These are phyloP conservation scores for Philaenus spumarius DNA, from an alignment of 1,140 invertebrate genomes.

Conservation along the genomic window DNA sequence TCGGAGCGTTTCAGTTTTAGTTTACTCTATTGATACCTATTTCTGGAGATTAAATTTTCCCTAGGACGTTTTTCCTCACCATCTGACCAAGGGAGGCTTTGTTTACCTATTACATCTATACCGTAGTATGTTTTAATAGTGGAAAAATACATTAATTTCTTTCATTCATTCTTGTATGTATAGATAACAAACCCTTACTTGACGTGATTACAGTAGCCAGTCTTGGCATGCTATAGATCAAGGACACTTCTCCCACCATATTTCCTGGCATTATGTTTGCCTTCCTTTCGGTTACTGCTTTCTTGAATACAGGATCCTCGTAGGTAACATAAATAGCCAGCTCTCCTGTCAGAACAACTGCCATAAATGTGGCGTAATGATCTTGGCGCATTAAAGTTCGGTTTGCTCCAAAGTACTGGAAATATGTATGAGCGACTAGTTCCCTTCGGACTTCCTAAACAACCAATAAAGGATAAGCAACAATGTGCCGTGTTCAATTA, in stretches of 20 bases:
- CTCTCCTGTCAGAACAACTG: constrained; percentile 52
- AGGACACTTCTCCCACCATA: constrained; percentile 55
- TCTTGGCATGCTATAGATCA: constrained; percentile 50
- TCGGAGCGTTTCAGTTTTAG: too few species aligned
- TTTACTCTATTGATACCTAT: too few species aligned
- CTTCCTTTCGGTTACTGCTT: neutral
- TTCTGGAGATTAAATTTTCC: too few species aligned
- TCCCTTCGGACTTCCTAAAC: constrained; percentile 45
- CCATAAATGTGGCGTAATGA: constrained; percentile 47
- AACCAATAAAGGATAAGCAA: too few species aligned
- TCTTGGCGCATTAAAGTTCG: constrained; percentile 49
- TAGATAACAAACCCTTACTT: too few species aligned
- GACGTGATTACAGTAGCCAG: constrained; percentile 47
- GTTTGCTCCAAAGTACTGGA: constrained; percentile 47
- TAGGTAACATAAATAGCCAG: constrained; percentile 38
- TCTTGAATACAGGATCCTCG: constrained; percentile 3
- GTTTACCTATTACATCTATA: too few species aligned
- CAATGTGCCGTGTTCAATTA: too few species aligned
- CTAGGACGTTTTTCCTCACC: too few species aligned
- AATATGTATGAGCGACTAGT: constrained; percentile 46
- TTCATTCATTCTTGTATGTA: too few species aligned
- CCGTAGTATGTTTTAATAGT: too few species aligned
- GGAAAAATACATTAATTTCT: too few species aligned
- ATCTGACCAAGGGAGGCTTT: too few species aligned
- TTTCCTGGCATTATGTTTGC: constrained; percentile 41